Percentiles rank a stretch among this genome's conserved stretches.
These are phyloP conservation scores for Meriones psammophilus DNA, from an alignment of 2,797 vertebrate species.

Conservation along the genomic window DNA sequence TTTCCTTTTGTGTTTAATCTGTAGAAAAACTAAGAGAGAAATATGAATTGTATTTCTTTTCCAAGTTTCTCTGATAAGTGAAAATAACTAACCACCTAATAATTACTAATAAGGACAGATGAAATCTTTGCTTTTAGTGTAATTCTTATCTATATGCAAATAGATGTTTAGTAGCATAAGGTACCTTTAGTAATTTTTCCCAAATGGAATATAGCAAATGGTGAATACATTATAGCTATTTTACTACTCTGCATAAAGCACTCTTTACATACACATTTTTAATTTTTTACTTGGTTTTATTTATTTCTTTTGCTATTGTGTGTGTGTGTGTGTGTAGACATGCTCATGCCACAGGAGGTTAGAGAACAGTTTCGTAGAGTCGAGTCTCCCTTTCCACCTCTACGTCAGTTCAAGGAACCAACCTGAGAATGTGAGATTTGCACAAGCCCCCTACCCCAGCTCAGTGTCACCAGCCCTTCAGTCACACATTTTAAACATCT, in stretches of 20 bases:
- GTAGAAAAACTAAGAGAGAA: constrained; percentile 66
- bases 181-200: constrained; percentile 60
- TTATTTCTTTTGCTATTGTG: background rate
- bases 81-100: constrained; percentile 65
- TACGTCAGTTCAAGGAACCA: background rate
- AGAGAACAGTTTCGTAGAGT: too few species aligned
- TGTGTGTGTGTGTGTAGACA: background rate
- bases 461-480: background rate
- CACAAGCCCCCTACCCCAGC: background rate
- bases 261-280: background rate
- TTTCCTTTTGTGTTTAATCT: constrained; percentile 78
- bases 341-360: background rate
- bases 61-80: constrained; percentile 54
- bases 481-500: constrained; percentile 58
- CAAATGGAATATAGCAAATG: constrained; percentile 46
- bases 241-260: constrained; percentile 24
- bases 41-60: constrained; percentile 71
- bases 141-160: constrained; percentile 65
- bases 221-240: constrained; percentile 37
- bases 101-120: constrained; percentile 73
- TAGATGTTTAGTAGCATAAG: constrained; percentile 47
- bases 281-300: background rate
- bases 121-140: constrained; percentile 57
- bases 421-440: background rate
- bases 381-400: background rate